Percentiles rank a stretch among this genome's conserved stretches.
phyloP scores from a whole-genome alignment of 2,113 vertebrate species.

The Leucopsar rothschildi region DNA sequence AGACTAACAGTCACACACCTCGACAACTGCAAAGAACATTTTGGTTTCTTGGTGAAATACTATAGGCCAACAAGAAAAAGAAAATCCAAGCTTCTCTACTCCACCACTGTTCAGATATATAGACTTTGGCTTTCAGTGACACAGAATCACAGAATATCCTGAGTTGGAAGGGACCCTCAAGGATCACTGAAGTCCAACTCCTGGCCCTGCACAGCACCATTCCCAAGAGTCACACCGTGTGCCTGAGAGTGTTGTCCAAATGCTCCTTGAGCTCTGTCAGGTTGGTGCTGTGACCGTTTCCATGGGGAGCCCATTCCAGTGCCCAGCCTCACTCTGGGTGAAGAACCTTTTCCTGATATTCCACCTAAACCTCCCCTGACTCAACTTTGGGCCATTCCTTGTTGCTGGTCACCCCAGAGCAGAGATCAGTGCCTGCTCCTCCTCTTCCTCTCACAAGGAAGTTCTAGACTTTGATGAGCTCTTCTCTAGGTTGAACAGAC shows the following conservation, averaged over 20 bases:
- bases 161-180: not conserved
- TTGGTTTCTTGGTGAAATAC: not conserved
- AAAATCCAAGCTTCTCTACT: not conserved
- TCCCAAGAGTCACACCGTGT: not conserved
- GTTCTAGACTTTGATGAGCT: not conserved
- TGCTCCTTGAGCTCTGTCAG: not conserved
- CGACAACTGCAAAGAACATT: not conserved
- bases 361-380: not conserved
- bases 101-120: not conserved
- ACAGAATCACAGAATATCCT: not conserved
- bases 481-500: not conserved
- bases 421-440: not conserved
- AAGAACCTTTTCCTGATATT: not conserved
- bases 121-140: not conserved
- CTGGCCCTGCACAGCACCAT: not conserved
- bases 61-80: not conserved
- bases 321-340: rapidly evolving
- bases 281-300: not conserved
- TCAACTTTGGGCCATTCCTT: not conserved
- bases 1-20: not conserved
- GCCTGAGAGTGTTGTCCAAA: not conserved
- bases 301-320: not conserved
- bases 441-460: not conserved
- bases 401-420: not conserved
- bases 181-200: not conserved